phyloP scores from a whole-genome alignment of 2,113 vertebrate species.

The Platanista minor region DNA sequence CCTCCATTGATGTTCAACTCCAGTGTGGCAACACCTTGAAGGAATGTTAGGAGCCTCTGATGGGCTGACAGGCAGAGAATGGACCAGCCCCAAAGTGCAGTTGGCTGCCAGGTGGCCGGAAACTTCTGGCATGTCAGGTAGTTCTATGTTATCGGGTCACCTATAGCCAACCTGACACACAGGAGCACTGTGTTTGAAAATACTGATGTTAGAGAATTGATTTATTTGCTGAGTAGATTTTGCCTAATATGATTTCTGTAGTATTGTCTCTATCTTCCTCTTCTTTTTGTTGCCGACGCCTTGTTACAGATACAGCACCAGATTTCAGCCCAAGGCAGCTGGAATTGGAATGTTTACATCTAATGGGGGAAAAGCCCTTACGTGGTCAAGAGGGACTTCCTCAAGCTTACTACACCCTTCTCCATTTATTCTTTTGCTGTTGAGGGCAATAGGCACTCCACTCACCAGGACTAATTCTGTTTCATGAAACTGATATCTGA shows the following conservation, averaged over 20 bases:
- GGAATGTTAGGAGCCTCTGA: no score
- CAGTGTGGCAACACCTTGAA: not conserved
- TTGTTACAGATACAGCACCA: not conserved
- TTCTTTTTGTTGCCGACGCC: not conserved
- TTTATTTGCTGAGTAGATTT: not conserved
- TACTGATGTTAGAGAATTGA: not conserved
- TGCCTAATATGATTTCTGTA: not conserved
- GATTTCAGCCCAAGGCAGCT: not conserved
- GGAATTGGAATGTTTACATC: not conserved
- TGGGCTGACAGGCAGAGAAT: not conserved
- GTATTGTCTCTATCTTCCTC: not conserved
- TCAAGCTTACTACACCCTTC: not conserved
- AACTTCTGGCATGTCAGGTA: not conserved
- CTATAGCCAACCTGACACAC: no score
- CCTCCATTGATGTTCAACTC: not conserved
- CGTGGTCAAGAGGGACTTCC: not conserved
- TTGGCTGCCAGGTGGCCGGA: not conserved
- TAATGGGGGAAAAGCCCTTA: not conserved
- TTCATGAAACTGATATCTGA: not conserved
- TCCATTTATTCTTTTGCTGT: not conserved
- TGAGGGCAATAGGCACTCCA: rapidly evolving
- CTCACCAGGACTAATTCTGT: not conserved
- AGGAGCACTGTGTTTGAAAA: not conserved
- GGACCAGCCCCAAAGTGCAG: not conserved
- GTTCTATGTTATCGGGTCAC: not conserved